Base-by-base conservation (phyloP, 2,888 invertebrate species). In the Lomographa bimaculata region DNA sequence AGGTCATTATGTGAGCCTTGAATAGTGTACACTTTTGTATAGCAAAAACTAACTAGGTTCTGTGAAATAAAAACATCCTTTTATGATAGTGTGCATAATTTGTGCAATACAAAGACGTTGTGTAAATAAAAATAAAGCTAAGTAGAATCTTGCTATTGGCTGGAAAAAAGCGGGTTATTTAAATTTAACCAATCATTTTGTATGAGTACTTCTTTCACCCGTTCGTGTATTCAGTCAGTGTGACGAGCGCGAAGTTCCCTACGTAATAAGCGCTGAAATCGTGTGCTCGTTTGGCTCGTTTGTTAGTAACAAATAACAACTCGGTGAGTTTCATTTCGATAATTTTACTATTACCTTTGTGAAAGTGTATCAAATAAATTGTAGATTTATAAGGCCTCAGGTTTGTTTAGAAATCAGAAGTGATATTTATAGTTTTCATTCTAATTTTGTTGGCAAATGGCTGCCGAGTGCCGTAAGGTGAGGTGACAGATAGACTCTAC, bases 231-330 rank as follows among this genome's bases (percentile, higher is more conserved):
- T 80, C 77, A 76, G 4, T 3, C 4, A 4, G 76, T 79, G 68
- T 70, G 74, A 70, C 64, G 67, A 79, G 71, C 74, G 72, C 77
- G 78, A 86, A 82, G 83, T 85, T 80, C 63, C 76, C 82, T 82
- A 85, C 86, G 85, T 86, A 86, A 86, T 89, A 89, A 85, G 89
- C 84, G 73, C 87, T 85, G 86, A 86, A 89, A 87, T 89, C 85
- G 89, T 89, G 85, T 87, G 84, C 74, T 77, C 79, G 71, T 78
- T 76, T 71, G 58, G 84, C 74, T 77, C 79, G 71, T 78, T 76
- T 71, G 58, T 67, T 68, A 77, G 81, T 14, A 14, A 14, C 14
- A 14, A 14, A 14, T 80, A 79, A 78, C 74, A 79, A 71, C 70
- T 77, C 54, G 83, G 89, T 87, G 79, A 89, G 86, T 85, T 76